Conservation (phyloP, 1,140 invertebrate genomes). For the Drosophila ercepeae region DNA sequence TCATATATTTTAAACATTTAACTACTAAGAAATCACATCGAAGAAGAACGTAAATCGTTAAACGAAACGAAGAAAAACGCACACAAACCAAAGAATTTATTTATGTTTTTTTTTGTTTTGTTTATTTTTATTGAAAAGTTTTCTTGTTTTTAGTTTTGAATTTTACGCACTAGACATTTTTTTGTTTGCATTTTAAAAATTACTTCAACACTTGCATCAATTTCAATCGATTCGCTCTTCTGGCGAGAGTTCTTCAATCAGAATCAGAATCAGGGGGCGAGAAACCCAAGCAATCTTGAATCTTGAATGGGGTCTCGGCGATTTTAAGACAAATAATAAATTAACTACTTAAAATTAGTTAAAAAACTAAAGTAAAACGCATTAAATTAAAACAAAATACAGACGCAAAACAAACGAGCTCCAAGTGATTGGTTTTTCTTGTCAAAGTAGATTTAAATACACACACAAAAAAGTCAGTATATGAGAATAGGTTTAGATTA, state of each 20-base stretch:
- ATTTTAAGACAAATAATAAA: slow-evolving; percentile 75
- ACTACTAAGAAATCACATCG: slow-evolving; percentile 57
- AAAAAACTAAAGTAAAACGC: slow-evolving; percentile 78
- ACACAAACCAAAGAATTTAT: slow-evolving; percentile 28
- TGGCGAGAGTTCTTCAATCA: slow-evolving; percentile 34
- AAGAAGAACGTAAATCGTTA: slow-evolving; percentile 31
- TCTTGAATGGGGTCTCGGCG: slow-evolving; percentile 43
- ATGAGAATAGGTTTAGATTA: slow-evolving; percentile 40
- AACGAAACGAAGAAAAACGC: slow-evolving; percentile 25
- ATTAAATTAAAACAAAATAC: slow-evolving; percentile 75
- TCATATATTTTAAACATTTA: slow-evolving; percentile 46
- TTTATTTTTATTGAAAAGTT: slow-evolving; percentile 41
- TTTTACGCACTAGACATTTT: slow-evolving; percentile 70
- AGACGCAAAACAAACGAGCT: slow-evolving; percentile 67
- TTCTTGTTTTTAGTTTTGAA: slow-evolving; percentile 59
- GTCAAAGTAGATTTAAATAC: slow-evolving; percentile 48
- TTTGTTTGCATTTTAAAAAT: slow-evolving; percentile 60
- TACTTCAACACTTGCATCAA: slow-evolving; percentile 57
- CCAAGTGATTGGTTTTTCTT: slow-evolving; percentile 53
- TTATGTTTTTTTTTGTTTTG: slow-evolving; percentile 32
- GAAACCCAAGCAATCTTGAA: slow-evolving; percentile 51
- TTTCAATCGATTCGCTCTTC: slow-evolving; percentile 47
- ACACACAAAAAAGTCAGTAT: slow-evolving; percentile 49
- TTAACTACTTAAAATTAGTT: slow-evolving; percentile 83
- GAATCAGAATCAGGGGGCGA: no score